Evolutionary conservation across 2,113 vertebrate species (phyloP).

Genomic region (Laterallus jamaicensis): DNA sequence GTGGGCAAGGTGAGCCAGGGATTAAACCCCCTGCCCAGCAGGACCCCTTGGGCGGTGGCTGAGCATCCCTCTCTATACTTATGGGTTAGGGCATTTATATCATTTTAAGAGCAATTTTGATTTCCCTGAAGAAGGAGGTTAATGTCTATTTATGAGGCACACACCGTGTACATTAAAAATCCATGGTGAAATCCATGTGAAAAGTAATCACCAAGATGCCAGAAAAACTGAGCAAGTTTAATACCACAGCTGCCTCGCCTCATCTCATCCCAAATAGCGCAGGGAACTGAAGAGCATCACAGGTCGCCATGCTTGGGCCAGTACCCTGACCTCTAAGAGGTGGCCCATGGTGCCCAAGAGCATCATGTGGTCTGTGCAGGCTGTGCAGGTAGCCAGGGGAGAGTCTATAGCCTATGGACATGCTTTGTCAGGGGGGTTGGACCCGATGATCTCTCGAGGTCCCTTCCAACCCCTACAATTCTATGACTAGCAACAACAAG

Average conservation of each 20-base stretch:
- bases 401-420: background rate
- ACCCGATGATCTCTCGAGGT: too few species aligned
- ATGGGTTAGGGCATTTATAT: rapidly evolving
- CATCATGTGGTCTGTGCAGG: rapidly evolving
- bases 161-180: background rate
- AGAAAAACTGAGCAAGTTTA: background rate
- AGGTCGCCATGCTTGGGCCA: background rate
- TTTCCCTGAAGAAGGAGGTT: background rate
- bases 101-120: background rate
- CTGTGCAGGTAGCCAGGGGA: background rate
- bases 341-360: background rate
- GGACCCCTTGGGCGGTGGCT: background rate
- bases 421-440: too few species aligned
- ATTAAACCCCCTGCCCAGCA: background rate
- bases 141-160: background rate
- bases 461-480: too few species aligned
- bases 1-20: background rate
- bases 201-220: background rate
- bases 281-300: background rate
- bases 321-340: rapidly evolving
- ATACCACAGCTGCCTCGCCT: background rate
- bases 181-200: background rate
- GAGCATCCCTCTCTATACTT: background rate
- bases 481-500: rapidly evolving
- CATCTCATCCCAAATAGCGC: background rate